Evolutionary conservation across 2,113 vertebrate species (phyloP).

Genomic region (Odocoileus hemionus): DNA sequence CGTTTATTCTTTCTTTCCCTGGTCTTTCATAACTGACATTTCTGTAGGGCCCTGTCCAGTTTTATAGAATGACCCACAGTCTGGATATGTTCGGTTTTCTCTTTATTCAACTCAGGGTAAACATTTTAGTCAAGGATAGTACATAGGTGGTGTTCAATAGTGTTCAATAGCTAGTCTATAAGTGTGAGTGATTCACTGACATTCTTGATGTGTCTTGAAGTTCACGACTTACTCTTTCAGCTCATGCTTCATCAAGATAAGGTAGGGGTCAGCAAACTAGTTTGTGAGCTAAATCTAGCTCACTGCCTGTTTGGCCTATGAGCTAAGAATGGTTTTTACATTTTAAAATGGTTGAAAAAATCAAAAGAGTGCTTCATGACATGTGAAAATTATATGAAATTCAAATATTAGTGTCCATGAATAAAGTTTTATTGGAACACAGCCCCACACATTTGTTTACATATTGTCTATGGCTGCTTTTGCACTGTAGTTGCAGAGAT

Average conservation of each 20-base stretch:
- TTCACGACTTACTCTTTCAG: neutral
- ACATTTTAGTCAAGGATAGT: neutral
- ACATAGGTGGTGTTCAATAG: neutral
- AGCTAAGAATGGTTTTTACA: neutral
- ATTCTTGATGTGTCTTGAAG: neutral
- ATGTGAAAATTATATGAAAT: slow-evolving; percentile 27
- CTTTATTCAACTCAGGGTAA: slow-evolving; percentile 19
- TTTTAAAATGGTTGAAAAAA: slow-evolving; percentile 26
- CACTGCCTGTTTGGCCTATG: neutral
- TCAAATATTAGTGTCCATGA: neutral
- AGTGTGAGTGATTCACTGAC: neutral
- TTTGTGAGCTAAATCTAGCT: neutral
- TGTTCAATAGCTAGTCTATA: neutral
- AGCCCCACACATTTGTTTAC: slow-evolving; percentile 12
- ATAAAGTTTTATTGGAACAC: slow-evolving; percentile 54
- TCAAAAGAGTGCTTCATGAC: neutral
- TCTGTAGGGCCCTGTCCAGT: neutral
- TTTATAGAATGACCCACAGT: neutral
- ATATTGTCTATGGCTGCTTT: slow-evolving; percentile 16
- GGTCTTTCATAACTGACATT: neutral
- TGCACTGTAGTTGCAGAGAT: neutral
- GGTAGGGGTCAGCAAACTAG: neutral
- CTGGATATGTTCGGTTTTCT: neutral
- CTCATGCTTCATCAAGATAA: neutral
- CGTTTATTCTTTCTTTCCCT: neutral